Evolutionary conservation across 30 jellyfish, hydroid and myxozoan species (phyloP).

Genomic region (Turritopsis dohrnii): DNA sequence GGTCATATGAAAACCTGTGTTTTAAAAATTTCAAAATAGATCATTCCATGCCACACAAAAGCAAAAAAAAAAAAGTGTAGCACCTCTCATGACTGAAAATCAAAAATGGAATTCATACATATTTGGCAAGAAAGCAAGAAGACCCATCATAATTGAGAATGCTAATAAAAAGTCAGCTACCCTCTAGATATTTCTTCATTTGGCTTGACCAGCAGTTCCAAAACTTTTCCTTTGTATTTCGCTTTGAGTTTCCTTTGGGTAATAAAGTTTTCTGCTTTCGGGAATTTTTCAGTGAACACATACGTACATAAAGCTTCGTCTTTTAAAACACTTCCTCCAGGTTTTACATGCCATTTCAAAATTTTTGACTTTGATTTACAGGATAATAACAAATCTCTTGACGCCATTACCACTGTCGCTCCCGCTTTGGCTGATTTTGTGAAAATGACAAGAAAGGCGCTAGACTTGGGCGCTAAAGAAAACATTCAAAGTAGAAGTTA

Average conservation of each 20-base stretch:
- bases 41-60: too few species aligned
- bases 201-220: conserved; percentile 46
- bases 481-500: neutral
- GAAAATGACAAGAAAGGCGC: neutral
- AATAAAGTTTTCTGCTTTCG: conserved; percentile 17
- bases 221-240: conserved; percentile 61
- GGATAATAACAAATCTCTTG: conserved; percentile 62
- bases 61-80: too few species aligned
- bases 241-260: conserved; percentile 77
- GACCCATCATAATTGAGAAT: neutral
- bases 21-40: too few species aligned
- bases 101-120: too few species aligned
- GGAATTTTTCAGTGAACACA: conserved; percentile 35
- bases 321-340: conserved; percentile 57
- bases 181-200: conserved; percentile 62
- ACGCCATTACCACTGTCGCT: neutral
- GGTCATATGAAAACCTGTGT: too few species aligned
- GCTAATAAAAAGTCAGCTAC: conserved; percentile 13
- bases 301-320: conserved; percentile 66
- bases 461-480: neutral
- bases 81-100: too few species aligned
- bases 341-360: conserved; percentile 76
- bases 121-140: too few species aligned
- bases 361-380: conserved; percentile 47
- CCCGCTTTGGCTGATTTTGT: neutral